phyloP scores from a whole-genome alignment of 2,888 invertebrate species.

The Apoda limacodes region DNA sequence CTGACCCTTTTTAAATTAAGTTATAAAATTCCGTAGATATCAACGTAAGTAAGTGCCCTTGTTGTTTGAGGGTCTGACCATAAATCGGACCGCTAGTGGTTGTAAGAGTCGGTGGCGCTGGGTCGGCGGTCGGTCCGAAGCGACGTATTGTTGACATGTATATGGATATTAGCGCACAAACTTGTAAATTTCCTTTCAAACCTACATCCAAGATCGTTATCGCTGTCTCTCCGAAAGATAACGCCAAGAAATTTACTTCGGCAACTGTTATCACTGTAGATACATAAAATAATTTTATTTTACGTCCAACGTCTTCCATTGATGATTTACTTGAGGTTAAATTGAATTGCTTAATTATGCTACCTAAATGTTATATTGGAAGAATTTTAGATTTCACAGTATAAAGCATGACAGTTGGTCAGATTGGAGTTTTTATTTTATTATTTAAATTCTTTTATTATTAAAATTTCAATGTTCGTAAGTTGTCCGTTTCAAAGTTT shows the following conservation, averaged over 20 bases:
- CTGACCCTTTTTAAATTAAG: constrained; percentile 52
- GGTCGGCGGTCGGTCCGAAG: constrained; percentile 29
- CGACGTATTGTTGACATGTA: constrained; percentile 45
- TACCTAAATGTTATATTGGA: too few relatives aligned
- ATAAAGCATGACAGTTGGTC: too few relatives aligned
- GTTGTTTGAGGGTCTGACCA: constrained; percentile 44
- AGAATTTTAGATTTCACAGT: too few relatives aligned
- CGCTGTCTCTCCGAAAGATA: constrained; percentile 33
- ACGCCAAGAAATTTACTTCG: too few relatives aligned
- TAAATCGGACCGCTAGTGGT: constrained; percentile 53
- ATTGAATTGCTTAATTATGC: too few relatives aligned
- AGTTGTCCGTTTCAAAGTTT: too few relatives aligned
- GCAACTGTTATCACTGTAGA: too few relatives aligned
- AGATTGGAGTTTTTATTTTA: too few relatives aligned
- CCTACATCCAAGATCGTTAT: constrained; percentile 53
- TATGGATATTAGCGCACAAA: constrained; percentile 50
- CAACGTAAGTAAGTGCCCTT: constrained; percentile 27
- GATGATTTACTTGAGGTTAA: constrained; percentile 44
- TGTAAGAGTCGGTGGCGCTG: constrained; percentile 44
- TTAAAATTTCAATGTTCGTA: too few relatives aligned
- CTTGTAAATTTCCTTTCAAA: constrained; percentile 55
- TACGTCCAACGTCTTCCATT: constrained; percentile 44
- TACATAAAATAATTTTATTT: too few relatives aligned
- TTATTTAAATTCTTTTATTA: too few relatives aligned
- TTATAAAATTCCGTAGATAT: constrained; percentile 53